Base-by-base conservation (phyloP, 2,888 invertebrate genomes). In the Amphipoea oculea region DNA sequence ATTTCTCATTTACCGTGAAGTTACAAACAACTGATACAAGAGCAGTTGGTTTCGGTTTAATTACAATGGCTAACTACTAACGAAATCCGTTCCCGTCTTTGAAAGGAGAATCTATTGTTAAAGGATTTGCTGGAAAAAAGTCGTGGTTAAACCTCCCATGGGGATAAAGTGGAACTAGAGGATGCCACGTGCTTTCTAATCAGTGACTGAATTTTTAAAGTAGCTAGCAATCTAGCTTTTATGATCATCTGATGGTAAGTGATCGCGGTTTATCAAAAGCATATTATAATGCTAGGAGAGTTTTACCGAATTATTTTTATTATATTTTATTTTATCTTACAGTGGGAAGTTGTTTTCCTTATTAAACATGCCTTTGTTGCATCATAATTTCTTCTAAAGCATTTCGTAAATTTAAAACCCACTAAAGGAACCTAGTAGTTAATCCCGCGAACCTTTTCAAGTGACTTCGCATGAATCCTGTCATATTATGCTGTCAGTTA, bases 51-150 rank as follows among this genome's bases (percentile, higher is more conserved):
- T 84, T 83, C 79, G 84, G 79, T 81, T 83, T 81, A 81, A 70
- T 84, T 83, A 83, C 78, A 81, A 83, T 81, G 45, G 54, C 62
- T 83, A 83, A 80, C 66, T 81, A 62, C 67, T 68, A 68, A 81
- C 79, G 14, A 63, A 83, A 83, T 68, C 84, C 40, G 79, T 83
- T 83, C 68, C 45, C 67, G 80, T 83, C 62, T 83, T 84, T 78
- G 60, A 63, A 68, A 79, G 45, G 45, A 78, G 68, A 63, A 79
- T 62, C 80, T 83, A 78, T 83, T 81, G 80, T 81, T 68, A 48
- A 36, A 62, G 62, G 84, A 81, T 83, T 81, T 54, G 68, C 17
- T 40, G 0, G 45, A 78, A 78, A 54, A 81, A 62, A 40, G 14
- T 29, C 3, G 23, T 83, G 17, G 45, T 78, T 60, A 62, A 62